Evolutionary conservation across 2,797 vertebrate species (phyloP).

Genomic region (Poeciliopsis infans): DNA sequence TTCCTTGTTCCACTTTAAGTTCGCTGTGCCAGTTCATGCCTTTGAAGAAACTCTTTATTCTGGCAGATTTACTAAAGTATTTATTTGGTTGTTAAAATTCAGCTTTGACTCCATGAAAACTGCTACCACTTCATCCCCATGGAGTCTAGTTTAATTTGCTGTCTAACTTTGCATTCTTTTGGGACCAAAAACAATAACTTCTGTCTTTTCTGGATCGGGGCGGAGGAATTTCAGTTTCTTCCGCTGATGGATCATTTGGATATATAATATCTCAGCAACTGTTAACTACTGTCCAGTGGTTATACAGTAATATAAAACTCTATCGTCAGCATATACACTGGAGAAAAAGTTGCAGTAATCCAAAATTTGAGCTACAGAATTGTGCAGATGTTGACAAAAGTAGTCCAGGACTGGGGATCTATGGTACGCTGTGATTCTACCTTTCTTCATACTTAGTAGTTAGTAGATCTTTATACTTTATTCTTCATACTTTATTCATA

Average conservation of each 20-base stretch:
- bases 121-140: neutral
- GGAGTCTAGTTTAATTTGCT: neutral
- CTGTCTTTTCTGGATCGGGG: neutral
- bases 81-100: neutral
- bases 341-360: neutral
- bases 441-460: neutral
- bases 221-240: neutral
- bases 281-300: neutral
- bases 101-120: neutral
- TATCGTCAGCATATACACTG: neutral
- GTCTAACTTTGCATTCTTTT: neutral
- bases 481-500: too few relatives aligned
- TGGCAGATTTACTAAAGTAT: neutral
- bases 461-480: too few relatives aligned
- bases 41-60: neutral
- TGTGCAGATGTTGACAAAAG: neutral
- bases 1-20: neutral
- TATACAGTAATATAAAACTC: neutral
- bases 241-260: neutral
- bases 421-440: neutral
- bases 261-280: neutral
- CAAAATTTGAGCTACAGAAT: neutral
- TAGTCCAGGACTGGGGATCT: neutral
- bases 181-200: neutral
- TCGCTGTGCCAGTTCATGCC: neutral